phyloP scores from a whole-genome alignment of 1,140 invertebrate genomes.

The Cydia fagiglandana region DNA sequence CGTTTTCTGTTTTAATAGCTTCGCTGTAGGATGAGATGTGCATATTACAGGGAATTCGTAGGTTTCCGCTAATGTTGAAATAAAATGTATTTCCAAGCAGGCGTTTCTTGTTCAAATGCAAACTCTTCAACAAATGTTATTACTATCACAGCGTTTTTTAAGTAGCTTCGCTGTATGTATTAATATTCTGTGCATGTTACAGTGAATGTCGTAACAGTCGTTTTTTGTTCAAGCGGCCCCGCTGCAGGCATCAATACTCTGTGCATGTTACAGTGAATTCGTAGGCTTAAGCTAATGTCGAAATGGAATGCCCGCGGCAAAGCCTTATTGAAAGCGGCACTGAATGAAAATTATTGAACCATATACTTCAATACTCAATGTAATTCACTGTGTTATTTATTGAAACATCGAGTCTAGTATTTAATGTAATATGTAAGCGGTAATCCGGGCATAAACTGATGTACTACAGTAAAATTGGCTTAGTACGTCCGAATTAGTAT shows the following conservation, averaged over 20 bases:
- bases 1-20: too few species aligned
- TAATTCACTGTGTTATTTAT: not conserved
- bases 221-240: not conserved
- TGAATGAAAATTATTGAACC: slow-evolving; percentile 15
- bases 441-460: too few species aligned
- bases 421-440: too few species aligned
- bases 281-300: slow-evolving; percentile 25
- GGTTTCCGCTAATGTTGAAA: slow-evolving; percentile 11
- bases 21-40: not conserved
- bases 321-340: slow-evolving; percentile 21
- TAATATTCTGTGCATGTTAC: too few species aligned
- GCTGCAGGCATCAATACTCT: not conserved
- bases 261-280: slow-evolving; percentile 9
- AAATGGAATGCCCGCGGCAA: slow-evolving; percentile 22
- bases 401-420: not conserved
- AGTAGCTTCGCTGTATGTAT: too few species aligned
- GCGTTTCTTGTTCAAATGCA: too few species aligned
- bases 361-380: not conserved
- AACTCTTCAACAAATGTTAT: too few species aligned
- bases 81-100: not conserved
- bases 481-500: too few species aligned
- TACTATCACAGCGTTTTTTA: too few species aligned
- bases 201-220: not conserved
- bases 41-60: not conserved
- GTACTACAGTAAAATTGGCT: too few species aligned